Conservation (phyloP, 2,113 vertebrate species). For the Trichomycterus rosablanca region DNA sequence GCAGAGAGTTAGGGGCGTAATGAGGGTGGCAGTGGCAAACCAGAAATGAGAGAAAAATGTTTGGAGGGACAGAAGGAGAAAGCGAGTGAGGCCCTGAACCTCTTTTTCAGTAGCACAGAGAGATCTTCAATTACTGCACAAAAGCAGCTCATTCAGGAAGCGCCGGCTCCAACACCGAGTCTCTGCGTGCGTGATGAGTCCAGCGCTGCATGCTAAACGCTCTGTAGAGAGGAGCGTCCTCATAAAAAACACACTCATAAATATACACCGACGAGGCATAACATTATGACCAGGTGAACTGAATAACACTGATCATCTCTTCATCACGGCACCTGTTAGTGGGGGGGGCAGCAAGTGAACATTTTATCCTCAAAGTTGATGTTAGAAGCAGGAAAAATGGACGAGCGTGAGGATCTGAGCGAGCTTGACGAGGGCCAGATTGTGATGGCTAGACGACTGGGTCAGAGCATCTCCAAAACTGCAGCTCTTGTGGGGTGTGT, state of each 20-base stretch:
- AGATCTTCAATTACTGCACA: conserved; percentile 81
- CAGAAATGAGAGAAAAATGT: conserved; percentile 31
- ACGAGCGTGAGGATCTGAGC: no score
- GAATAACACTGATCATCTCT: no score
- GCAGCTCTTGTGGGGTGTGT: no score
- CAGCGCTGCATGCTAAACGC: conserved; percentile 65
- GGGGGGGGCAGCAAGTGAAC: no score
- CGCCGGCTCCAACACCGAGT: conserved; percentile 69
- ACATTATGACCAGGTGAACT: no score
- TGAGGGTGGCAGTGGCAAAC: conserved; percentile 29
- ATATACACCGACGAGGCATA: no score
- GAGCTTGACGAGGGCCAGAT: no score
- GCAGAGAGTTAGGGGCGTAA: conserved; percentile 41
- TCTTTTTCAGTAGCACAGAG: conserved; percentile 62
- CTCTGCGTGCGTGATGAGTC: conserved; percentile 75
- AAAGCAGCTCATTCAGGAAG: conserved; percentile 83
- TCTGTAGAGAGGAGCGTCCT: not conserved
- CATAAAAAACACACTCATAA: not conserved
- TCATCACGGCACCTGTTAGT: no score
- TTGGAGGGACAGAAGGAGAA: conserved; percentile 29
- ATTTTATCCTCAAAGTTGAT: no score
- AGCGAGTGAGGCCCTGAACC: conserved; percentile 49
- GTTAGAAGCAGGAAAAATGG: no score
- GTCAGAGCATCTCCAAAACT: no score
- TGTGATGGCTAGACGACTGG: no score